These are phyloP conservation scores for Boulengeromyrus knoepffleri DNA, from an alignment of 2,113 vertebrate species.

Conservation along the genomic window DNA sequence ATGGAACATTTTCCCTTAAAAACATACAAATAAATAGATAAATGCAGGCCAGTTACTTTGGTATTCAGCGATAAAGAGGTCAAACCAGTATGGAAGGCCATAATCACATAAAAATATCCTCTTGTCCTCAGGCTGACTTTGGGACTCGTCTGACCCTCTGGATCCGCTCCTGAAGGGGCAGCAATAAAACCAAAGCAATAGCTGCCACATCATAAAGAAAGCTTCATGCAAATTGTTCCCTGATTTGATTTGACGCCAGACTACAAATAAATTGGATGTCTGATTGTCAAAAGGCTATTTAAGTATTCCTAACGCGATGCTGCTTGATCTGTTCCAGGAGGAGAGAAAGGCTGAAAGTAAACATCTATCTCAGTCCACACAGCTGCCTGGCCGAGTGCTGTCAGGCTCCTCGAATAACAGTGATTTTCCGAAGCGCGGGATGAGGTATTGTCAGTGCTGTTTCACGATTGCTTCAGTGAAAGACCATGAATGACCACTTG, in stretches of 20 bases:
- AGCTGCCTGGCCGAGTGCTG: not conserved
- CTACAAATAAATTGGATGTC: conserved; percentile 4
- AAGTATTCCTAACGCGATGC: not conserved
- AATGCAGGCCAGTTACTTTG: not conserved
- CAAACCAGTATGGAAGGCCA: not conserved
- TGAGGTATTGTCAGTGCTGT: not conserved
- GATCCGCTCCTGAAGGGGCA: not conserved
- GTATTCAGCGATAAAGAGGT: not conserved
- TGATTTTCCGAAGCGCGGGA: not conserved
- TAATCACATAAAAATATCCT: not conserved
- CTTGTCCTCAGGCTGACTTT: not conserved
- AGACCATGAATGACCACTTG: not conserved
- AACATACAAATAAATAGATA: not conserved
- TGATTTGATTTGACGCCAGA: not conserved
- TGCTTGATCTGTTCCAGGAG: not conserved
- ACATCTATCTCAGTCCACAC: conserved; percentile 3
- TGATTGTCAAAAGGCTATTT: conserved; percentile 10
- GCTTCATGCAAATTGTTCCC: not conserved
- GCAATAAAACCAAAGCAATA: conserved; percentile 5
- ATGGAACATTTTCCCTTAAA: not conserved
- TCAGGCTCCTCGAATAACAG: not conserved
- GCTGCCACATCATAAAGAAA: not conserved
- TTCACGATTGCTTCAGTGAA: not conserved
- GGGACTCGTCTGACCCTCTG: not conserved
- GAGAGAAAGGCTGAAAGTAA: conserved; percentile 1